A percentile compares a stretch with the other conserved stretches of the same genome.
These are phyloP conservation scores for Exephanes ischioxanthus DNA, from an alignment of 2,888 invertebrate species.

Conservation along the genomic window DNA sequence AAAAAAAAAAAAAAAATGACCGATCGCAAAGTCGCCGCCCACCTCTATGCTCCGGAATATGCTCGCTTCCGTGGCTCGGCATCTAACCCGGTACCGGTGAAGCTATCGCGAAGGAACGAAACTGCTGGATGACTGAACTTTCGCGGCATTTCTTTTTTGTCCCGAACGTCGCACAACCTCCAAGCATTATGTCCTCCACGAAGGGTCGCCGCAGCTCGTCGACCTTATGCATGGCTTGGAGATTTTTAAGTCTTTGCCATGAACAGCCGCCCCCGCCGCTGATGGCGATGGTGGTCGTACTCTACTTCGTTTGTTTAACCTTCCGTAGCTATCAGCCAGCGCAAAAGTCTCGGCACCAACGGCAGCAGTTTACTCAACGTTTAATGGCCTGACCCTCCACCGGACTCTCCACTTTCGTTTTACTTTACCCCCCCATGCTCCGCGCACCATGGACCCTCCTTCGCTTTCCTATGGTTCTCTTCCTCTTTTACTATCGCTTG, in stretches of 20 bases:
- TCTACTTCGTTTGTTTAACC: conserved; percentile 19
- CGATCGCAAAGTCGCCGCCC: too few species aligned
- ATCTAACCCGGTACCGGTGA: background rate
- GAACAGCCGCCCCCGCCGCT: background rate
- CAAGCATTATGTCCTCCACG: too few species aligned
- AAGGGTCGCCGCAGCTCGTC: conserved; percentile 65
- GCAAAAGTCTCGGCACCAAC: conserved; percentile 8
- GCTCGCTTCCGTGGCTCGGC: too few species aligned
- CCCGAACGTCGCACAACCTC: background rate
- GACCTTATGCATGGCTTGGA: conserved; percentile 66
- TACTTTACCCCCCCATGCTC: conserved; percentile 23
- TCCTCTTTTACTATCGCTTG: conserved; percentile 47
- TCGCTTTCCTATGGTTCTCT: conserved; percentile 44
- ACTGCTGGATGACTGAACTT: background rate
- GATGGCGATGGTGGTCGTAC: conserved; percentile 11
- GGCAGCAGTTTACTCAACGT: conserved; percentile 42
- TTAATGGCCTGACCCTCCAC: conserved; percentile 30
- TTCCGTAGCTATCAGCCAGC: conserved; percentile 31
- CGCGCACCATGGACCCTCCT: conserved; percentile 36
- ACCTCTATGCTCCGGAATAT: too few species aligned
- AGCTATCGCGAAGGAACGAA: background rate
- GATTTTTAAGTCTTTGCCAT: conserved; percentile 54
- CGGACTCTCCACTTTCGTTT: conserved; percentile 26
- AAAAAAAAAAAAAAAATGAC: too few species aligned
- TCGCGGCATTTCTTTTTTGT: background rate